phyloP scores from a whole-genome alignment of 2,113 vertebrate genomes.

The Eudyptes chrysolophus region DNA sequence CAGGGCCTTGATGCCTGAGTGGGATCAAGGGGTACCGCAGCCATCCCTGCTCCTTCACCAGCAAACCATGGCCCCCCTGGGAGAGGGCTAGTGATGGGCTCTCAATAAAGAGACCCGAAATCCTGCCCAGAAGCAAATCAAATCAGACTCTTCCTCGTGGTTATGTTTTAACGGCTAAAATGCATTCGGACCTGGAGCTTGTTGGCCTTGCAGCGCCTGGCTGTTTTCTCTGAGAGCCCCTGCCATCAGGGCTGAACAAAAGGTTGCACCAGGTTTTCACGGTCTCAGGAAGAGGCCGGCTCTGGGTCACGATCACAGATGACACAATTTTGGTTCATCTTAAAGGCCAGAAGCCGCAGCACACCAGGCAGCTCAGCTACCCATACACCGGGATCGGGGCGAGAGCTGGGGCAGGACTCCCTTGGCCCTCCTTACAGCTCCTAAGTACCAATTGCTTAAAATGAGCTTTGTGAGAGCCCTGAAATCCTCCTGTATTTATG shows the following conservation, averaged over 20 bases:
- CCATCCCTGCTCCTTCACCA: background rate
- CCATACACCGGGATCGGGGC: accelerated
- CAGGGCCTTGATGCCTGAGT: background rate
- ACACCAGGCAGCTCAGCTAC: background rate
- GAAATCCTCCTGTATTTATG: background rate
- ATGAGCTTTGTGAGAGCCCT: background rate
- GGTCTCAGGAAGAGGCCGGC: background rate
- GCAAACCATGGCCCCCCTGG: background rate
- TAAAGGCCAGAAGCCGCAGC: background rate
- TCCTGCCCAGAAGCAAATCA: background rate
- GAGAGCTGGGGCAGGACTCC: background rate
- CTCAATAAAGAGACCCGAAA: background rate
- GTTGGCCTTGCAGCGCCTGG: background rate
- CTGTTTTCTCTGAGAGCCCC: background rate
- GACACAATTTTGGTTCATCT: background rate
- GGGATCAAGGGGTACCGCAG: background rate
- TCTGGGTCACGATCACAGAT: accelerated
- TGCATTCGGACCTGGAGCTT: background rate
- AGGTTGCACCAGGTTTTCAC: background rate
- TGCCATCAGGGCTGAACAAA: background rate
- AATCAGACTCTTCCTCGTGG: background rate
- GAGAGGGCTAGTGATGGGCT: background rate
- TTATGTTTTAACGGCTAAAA: background rate
- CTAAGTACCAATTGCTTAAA: background rate
- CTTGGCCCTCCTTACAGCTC: background rate